These are phyloP conservation scores for Limulus polyphemus DNA, from an alignment of 2,888 invertebrate genomes.

Conservation along the genomic window DNA sequence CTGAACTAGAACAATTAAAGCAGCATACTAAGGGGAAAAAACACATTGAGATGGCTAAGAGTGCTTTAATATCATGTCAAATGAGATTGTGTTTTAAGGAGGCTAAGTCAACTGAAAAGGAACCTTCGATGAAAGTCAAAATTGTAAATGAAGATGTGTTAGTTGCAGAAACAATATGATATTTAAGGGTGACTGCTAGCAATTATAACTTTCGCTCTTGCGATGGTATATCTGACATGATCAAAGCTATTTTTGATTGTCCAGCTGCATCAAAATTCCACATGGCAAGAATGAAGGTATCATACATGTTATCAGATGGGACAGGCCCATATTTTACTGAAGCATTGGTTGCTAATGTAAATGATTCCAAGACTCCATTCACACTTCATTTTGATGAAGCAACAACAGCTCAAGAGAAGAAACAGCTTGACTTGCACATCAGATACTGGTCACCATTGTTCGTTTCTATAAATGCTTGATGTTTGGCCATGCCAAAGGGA, in stretches of 20 bases:
- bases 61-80: too few relatives aligned
- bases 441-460: not conserved
- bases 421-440: not conserved
- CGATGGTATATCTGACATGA: not conserved
- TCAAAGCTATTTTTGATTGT: not conserved
- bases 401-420: not conserved
- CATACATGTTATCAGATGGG: not conserved
- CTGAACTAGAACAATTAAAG: not conserved
- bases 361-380: too few relatives aligned
- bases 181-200: not conserved
- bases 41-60: too few relatives aligned
- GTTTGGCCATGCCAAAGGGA: not conserved
- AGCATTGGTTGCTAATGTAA: too few relatives aligned
- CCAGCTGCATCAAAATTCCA: not conserved
- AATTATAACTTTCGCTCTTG: not conserved
- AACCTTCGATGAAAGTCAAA: too few relatives aligned
- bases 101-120: too few relatives aligned
- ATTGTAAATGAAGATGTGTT: not conserved
- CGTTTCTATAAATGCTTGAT: not conserved
- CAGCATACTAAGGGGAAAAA: constrained; percentile 1
- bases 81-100: too few relatives aligned
- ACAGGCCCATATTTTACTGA: not conserved
- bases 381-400: not conserved
- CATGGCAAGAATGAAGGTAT: not conserved
- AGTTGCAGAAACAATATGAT: not conserved